Evolutionary conservation across 1,140 invertebrate genomes (phyloP).

Genomic region (Sitodiplosis mosellana): DNA sequence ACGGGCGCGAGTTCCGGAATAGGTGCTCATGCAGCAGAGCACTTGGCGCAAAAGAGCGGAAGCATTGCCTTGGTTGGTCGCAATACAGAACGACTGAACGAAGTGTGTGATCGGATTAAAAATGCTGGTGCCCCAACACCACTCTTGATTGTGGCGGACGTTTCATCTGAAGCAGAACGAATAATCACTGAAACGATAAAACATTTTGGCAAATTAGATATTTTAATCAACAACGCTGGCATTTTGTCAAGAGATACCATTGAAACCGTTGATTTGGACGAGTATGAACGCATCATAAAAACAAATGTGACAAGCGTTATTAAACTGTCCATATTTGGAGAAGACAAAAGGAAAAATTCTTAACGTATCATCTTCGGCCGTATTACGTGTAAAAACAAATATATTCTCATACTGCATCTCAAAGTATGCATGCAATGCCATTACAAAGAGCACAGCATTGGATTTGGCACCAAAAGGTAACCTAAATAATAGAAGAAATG

Average conservation of each 20-base stretch:
- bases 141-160: conserved; percentile 28
- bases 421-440: conserved; percentile 67
- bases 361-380: conserved; percentile 79
- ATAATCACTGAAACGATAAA: conserved; percentile 50
- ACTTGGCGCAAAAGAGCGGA: too few species aligned
- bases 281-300: conserved; percentile 71
- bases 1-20: too few species aligned
- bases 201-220: conserved; percentile 51
- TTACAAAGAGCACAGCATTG: too few species aligned
- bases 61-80: too few species aligned
- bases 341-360: conserved; percentile 54
- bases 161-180: conserved; percentile 49
- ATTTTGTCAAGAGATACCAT: conserved; percentile 63
- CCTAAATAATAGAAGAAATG: too few species aligned
- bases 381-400: conserved; percentile 56
- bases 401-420: conserved; percentile 71
- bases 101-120: too few species aligned
- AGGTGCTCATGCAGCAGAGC: too few species aligned
- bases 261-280: conserved; percentile 61
- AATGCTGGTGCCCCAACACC: neutral
- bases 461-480: too few species aligned
- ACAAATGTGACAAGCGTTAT: conserved; percentile 69
- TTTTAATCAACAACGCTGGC: conserved; percentile 77
- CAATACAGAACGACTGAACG: too few species aligned
- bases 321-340: conserved; percentile 66